These are phyloP conservation scores for Omphaloscelis lunosa DNA, from an alignment of 2,888 invertebrate genomes.

Conservation along the genomic window DNA sequence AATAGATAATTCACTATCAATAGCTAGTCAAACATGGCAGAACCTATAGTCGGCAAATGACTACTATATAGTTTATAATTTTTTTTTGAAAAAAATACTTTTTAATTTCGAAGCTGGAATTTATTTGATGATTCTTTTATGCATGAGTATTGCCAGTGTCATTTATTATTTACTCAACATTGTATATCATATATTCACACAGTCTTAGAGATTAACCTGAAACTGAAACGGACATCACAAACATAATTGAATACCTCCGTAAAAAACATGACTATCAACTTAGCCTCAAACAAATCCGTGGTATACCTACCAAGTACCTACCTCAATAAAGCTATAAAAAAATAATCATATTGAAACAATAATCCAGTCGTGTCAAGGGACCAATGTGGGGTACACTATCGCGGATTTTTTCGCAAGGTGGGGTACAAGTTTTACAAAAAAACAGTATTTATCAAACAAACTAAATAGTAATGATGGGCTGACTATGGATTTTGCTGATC, in stretches of 20 bases:
- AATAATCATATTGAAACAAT: constrained; percentile 58
- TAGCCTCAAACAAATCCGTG: constrained; percentile 11
- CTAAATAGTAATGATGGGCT: too few relatives aligned
- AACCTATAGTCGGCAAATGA: too few relatives aligned
- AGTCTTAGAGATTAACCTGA: background rate
- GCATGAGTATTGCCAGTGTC: too few relatives aligned
- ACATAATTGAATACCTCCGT: background rate
- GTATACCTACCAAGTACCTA: constrained; percentile 17
- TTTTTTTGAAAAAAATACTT: too few relatives aligned
- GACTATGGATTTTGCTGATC: too few relatives aligned
- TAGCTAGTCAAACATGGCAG: too few relatives aligned
- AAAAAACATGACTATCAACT: constrained; percentile 36
- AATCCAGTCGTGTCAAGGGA: constrained; percentile 47
- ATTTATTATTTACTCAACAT: background rate
- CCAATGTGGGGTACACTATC: constrained; percentile 59
- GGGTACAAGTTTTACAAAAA: constrained; percentile 39
- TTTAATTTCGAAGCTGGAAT: too few relatives aligned
- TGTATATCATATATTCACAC: too few relatives aligned
- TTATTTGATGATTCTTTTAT: too few relatives aligned
- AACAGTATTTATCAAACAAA: too few relatives aligned
- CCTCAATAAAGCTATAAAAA: constrained; percentile 61
- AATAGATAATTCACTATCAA: too few relatives aligned
- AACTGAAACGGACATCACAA: background rate
- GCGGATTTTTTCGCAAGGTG: constrained; percentile 63
- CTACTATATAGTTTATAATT: too few relatives aligned